Conservation (phyloP, 2,113 vertebrate genomes). For the Labeo rohita region DNA sequence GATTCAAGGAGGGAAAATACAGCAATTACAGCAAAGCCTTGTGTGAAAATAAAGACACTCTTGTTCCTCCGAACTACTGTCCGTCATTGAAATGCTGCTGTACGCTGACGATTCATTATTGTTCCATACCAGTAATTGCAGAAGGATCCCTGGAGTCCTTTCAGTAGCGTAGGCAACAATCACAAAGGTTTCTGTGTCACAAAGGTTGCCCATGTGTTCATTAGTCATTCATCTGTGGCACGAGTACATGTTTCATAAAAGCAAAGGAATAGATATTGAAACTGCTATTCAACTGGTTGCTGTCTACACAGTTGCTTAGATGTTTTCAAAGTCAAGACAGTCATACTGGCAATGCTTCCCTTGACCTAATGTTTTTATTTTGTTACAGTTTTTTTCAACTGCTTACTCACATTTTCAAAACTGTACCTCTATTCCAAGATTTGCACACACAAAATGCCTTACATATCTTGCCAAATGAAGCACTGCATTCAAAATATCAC, state of each 20-base stretch:
- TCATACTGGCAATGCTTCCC: not conserved
- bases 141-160: not conserved
- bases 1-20: constrained; percentile 13
- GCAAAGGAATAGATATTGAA: not conserved
- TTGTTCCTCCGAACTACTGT: not conserved
- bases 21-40: constrained; percentile 18
- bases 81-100: not conserved
- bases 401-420: no score
- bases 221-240: constrained; percentile 18
- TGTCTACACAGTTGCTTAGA: not conserved
- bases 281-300: not conserved
- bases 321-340: not conserved
- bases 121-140: not conserved
- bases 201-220: constrained; percentile 16
- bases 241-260: not conserved
- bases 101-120: constrained; percentile 31
- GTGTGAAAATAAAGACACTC: not conserved
- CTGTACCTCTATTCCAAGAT: no score
- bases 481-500: no score
- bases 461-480: no score
- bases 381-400: no score
- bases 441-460: no score
- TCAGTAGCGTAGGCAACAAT: not conserved
- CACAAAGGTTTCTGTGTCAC: not conserved
- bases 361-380: not conserved